These are phyloP conservation scores for Melipona bicolor DNA, from an alignment of 2,888 invertebrate species.

Conservation along the genomic window DNA sequence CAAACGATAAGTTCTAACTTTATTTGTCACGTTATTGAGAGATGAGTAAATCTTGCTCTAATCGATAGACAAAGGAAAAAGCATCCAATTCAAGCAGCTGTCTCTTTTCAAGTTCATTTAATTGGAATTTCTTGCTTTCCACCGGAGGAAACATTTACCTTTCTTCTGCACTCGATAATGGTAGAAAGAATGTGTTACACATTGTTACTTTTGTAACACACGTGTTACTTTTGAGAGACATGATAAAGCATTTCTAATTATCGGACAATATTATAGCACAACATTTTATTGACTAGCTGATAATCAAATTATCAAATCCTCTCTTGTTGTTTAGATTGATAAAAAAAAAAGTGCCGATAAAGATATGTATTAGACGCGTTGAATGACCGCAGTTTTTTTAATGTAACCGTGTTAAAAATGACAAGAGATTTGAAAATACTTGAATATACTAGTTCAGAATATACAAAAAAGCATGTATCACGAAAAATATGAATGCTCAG, in stretches of 20 bases:
- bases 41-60: neutral
- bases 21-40: neutral
- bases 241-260: constrained; percentile 11
- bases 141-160: neutral
- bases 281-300: neutral
- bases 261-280: neutral
- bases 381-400: neutral
- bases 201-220: neutral
- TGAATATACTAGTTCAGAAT: neutral
- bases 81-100: neutral
- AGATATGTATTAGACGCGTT: neutral
- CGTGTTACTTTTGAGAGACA: constrained; percentile 10
- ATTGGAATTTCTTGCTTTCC: neutral
- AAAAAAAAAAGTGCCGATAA: neutral
- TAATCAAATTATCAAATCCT: neutral
- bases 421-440: constrained; percentile 11
- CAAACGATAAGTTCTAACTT: constrained; percentile 2
- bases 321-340: neutral
- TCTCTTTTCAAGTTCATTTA: neutral
- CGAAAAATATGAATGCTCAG: neutral
- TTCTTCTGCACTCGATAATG: neutral
- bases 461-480: neutral
- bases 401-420: constrained; percentile 37
- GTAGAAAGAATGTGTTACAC: neutral
- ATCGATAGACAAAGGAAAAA: neutral